A percentile compares a stretch with the other conserved stretches of the same genome.
phyloP scores from a whole-genome alignment of 2,797 vertebrate species.

The Anableps anableps region DNA sequence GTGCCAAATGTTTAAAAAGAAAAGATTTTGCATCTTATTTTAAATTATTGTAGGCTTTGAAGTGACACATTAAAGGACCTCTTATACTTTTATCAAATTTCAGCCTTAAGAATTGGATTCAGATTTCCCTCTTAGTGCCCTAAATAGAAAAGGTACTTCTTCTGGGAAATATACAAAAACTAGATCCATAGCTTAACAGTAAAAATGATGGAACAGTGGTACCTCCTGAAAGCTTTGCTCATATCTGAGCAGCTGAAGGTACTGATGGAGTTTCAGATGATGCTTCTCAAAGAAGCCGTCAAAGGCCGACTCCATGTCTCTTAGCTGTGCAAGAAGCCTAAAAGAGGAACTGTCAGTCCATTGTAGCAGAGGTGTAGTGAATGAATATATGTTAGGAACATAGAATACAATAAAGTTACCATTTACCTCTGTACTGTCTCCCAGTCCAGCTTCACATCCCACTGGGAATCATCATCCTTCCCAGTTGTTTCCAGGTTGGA shows the following conservation, averaged over 20 bases:
- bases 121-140: background rate
- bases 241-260: slow-evolving; percentile 91
- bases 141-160: background rate
- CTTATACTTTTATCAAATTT: background rate
- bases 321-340: slow-evolving; percentile 92
- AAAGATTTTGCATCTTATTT: background rate
- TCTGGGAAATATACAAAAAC: background rate
- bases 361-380: background rate
- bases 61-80: background rate
- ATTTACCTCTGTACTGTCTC: slow-evolving; percentile 91
- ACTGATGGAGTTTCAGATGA: slow-evolving; percentile 95
- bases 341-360: slow-evolving; percentile 15
- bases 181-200: background rate
- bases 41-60: background rate
- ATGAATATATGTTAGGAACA: background rate
- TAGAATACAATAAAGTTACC: background rate
- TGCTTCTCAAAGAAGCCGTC: slow-evolving; percentile 99
- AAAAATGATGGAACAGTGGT: slow-evolving; percentile 9
- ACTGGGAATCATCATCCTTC: slow-evolving; percentile 77
- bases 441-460: slow-evolving; percentile 88
- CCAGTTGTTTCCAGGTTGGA: slow-evolving; percentile 86
- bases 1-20: background rate
- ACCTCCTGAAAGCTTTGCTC: slow-evolving; percentile 95
- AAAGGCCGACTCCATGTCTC: slow-evolving; percentile 96
- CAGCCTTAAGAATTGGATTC: background rate